These are phyloP conservation scores for Andrena bicolor DNA, from an alignment of 2,888 invertebrate species.

Conservation along the genomic window DNA sequence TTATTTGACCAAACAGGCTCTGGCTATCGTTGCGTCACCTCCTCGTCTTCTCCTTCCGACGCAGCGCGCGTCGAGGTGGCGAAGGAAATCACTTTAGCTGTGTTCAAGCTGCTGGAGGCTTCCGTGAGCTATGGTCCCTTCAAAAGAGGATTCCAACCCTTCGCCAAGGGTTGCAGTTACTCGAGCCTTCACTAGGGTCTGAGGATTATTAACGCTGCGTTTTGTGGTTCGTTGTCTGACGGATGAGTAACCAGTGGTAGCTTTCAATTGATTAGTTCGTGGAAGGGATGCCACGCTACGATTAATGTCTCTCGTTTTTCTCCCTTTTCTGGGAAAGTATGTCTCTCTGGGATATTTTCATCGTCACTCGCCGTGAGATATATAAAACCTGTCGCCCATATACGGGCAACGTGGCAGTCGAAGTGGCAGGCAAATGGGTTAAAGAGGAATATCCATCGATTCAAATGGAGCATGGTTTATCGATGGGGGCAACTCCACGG, in stretches of 20 bases:
- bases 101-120: not conserved
- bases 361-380: not conserved
- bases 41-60: not conserved
- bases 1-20: constrained; percentile 29
- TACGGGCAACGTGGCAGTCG: not conserved
- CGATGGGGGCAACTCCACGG: constrained; percentile 28
- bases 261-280: too few relatives aligned
- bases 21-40: constrained; percentile 9
- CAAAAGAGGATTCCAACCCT: not conserved
- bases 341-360: too few relatives aligned
- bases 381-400: not conserved
- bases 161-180: too few relatives aligned
- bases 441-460: constrained; percentile 12
- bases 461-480: not conserved
- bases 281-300: too few relatives aligned
- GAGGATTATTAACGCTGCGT: too few relatives aligned
- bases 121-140: not conserved
- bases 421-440: not conserved
- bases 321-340: too few relatives aligned
- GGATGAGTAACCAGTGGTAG: too few relatives aligned
- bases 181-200: too few relatives aligned
- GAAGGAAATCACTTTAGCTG: not conserved
- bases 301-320: too few relatives aligned
- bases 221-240: too few relatives aligned
- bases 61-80: not conserved